A percentile compares a stretch with the other conserved stretches of the same genome.
Conservation (phyloP, 2,888 invertebrate genomes). For the Ypsolopha sequella region DNA sequence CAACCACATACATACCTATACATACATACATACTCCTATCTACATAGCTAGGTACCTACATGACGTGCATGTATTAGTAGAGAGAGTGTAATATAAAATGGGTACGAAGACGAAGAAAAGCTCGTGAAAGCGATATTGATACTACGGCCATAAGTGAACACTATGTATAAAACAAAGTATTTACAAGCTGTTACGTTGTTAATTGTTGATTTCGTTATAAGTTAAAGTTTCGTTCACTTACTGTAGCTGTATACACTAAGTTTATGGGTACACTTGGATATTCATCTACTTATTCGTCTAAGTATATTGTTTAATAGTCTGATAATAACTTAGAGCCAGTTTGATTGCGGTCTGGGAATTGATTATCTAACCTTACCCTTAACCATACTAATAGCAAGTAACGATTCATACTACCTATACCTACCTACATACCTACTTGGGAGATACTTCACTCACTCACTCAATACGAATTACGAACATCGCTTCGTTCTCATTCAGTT, state of each 20-base stretch:
- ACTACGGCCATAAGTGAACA: constrained; percentile 18
- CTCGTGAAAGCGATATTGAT: constrained; percentile 22
- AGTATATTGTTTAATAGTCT: not conserved
- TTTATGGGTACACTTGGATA: no score
- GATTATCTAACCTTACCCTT: constrained; percentile 27
- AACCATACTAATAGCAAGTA: constrained; percentile 16
- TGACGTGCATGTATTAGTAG: not conserved
- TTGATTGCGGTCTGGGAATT: constrained; percentile 36
- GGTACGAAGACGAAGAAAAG: constrained; percentile 36
- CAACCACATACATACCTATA: no score
- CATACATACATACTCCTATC: no score
- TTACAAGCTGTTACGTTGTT: constrained; percentile 54
- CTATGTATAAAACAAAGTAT: constrained; percentile 32
- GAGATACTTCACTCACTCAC: not conserved
- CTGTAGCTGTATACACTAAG: constrained; percentile 15
- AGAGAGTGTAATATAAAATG: constrained; percentile 34
- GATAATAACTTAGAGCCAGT: constrained; percentile 1
- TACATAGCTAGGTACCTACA: not conserved
- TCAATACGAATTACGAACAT: constrained; percentile 2
- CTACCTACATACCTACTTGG: not conserved
- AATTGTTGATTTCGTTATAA: constrained; percentile 48
- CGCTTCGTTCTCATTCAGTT: constrained; percentile 3
- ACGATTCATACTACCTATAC: not conserved
- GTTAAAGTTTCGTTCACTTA: constrained; percentile 37
- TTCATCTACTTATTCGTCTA: no score